Evolutionary conservation across 2,113 vertebrate genomes (phyloP), one percentile per base, ranked within the genome.

Genomic region (Pogona vitticeps): DNA sequence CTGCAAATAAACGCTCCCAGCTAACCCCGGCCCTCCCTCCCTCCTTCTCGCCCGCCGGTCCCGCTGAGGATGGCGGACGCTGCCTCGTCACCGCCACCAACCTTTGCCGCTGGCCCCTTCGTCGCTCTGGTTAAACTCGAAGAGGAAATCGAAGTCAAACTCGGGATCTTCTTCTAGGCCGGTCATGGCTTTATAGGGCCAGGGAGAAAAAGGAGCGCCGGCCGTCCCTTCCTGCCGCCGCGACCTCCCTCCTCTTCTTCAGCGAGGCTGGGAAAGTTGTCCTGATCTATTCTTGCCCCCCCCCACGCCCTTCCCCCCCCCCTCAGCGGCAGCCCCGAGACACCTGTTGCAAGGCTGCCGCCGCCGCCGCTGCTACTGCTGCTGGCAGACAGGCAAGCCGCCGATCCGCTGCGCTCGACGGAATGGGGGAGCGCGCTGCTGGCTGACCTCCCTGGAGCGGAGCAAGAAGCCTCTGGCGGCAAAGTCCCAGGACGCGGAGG

Each of bases 61-160:
- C 13, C 78, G 33, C 71, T 13, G 68, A 52, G 78, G 58, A 14
- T 10, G 58, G n/a, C 79, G 10, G 76, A 2, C 12, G 73, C 40
- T 6, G 67, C 67, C 15, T 26, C 59, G 58, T 63, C 76, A 97
- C 13, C 78, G 38, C 67, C 61, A 28, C 98, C 92, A 92, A 97
- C 97, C 97, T 98, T 94, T 95, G 76, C 76, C 33, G 83, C 40
- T 14, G 75, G 23, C 88, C 36, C 93, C 90, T 88, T 96, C 95
- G 58, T 94, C 96, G 89, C 95, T 94, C 92, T 96, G 96, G 94
- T 96, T 96, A 94, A 97, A 97, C 94, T 98, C 97, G 96, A 98
- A 98, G 88, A 98, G 93, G 94, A 97, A 97, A 91, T 96, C 97
- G 93, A 98, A 98, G 88, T 98, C 98, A 92, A 98, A 97, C 94